Base-by-base conservation (phyloP, 2,888 invertebrate species). In the Meganola albula region DNA sequence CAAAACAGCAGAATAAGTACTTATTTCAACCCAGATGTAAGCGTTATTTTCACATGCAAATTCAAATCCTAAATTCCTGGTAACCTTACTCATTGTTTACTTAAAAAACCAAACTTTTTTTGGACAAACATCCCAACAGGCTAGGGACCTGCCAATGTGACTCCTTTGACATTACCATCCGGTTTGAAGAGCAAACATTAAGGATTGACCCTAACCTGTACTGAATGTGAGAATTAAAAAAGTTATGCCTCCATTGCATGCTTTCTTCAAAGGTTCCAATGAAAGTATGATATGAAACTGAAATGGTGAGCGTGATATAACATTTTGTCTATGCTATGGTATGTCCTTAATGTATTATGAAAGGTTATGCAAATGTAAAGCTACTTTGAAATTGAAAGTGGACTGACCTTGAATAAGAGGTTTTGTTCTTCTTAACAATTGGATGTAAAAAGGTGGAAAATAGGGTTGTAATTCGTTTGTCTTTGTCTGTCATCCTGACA, bases 141-240 rank as follows among this genome's bases (percentile, higher is more conserved):
- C 40, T 58, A 66, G 73, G 72, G 71, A 65, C 63, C 58, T 47
- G 46, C 52, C 66, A 79, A 78, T 63, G 79, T 79, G 77, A 79
- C 79, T 74, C 61, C 44, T 67, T 65, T 72, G 77, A 78, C 78
- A 72, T 76, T 76, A 61, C 53, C 53, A 56, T 59, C 68, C 73
- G 68, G 74, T 68, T 69, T 44, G 37, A 31, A 30, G 33, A 41
- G 18, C 48, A 29, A 39, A 42, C 44, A 40, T 37, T 26, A 27
- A 29, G 52, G 31, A 40, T 27, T 26, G 29, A 36, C 27, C 40
- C 32, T 38, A 35, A 42, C 41, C 33, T 38, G 36, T 20, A 12
- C 5, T 10, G 6, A 4, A 12, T 21, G 3, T 11, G 36, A 16
- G 11, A 40, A 35, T 26, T 24, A n/a, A 10, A 2, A 25, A 21